Evolutionary conservation across 2,113 vertebrate species (phyloP), one percentile per base, ranked within the genome.

Genomic region (Trichomycterus rosablanca): DNA sequence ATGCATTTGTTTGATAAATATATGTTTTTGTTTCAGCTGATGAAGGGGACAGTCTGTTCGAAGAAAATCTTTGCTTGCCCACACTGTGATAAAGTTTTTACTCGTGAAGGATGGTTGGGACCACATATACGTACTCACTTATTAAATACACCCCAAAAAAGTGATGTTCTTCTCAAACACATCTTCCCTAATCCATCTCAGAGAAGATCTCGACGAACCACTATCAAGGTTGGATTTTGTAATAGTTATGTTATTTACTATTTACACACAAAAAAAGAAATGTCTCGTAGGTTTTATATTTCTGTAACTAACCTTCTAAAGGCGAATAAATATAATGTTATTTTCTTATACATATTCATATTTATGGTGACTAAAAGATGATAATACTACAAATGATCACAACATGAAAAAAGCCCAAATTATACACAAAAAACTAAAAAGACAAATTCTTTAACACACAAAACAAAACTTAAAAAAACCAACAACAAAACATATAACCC

Each of bases 51-150:
- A 60, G 45, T 30, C 28, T 55, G 18, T 14, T 0, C 19, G 3
- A 64, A 55, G 61, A 64, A 64, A 55, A 44, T 55, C 40, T 64
- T 64, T 55, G 26, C 51, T 12, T 64, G 61, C 42, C 61, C 61
- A 6, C 32, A 55, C 32, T 64, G 61, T 2, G 51, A 64, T 55
- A 64, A 55, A 24, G 61, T 64, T 55, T 64, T 64, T 35, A 14
- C 51, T 26, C 61, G 61, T 19, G 61, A 64, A 55, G 61, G 61
- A 10, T 64, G 61, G 61, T 22, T 64, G 7, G 61, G 5, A 22
- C 61, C 61, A 37, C 61, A 64, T 26, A 65, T 65, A 16, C 51
- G 43, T 4, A 48, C 19, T 30, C 62, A 65, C 37, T 19, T 43
- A 28, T 1, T 24, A 30, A 54, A 64, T n/a, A 45, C 19, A 14